Evolutionary conservation across 2,888 invertebrate species (phyloP).

Genomic region (Sinelater perroti): DNA sequence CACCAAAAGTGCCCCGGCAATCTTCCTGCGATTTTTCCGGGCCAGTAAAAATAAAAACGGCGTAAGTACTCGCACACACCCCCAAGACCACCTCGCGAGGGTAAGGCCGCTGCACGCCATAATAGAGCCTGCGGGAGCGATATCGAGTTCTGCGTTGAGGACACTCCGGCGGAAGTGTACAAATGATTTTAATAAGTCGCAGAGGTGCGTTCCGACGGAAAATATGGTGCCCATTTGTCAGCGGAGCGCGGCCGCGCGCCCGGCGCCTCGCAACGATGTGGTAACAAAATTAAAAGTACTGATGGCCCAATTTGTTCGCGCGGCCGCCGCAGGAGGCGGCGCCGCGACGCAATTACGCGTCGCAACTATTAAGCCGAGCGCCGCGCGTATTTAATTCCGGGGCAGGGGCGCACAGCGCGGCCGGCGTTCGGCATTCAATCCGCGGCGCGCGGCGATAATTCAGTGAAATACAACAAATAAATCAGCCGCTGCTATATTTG

Average conservation of each 20-base stretch:
- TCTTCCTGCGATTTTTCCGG: too few relatives aligned
- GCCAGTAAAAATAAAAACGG: too few relatives aligned
- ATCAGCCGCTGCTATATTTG: conserved; percentile 20
- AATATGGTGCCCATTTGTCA: conserved; percentile 26
- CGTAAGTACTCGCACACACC: too few relatives aligned
- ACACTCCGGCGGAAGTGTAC: conserved; percentile 21
- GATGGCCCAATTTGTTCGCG: conserved; percentile 17
- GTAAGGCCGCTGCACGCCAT: conserved; percentile 2
- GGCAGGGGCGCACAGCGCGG: background rate
- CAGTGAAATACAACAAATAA: conserved; percentile 22
- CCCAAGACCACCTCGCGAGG: background rate
- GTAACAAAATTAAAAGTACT: conserved; percentile 12
- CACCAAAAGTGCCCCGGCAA: too few relatives aligned
- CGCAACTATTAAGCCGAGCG: background rate
- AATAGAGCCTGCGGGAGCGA: conserved; percentile 27
- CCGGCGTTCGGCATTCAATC: background rate
- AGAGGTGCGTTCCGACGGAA: conserved; percentile 26
- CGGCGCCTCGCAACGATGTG: conserved; percentile 22
- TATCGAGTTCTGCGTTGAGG: conserved; percentile 26
- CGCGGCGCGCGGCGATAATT: conserved; percentile 14
- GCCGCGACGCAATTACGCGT: background rate
- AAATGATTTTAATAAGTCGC: conserved; percentile 34
- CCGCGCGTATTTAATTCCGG: conserved; percentile 2
- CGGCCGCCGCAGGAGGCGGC: too few relatives aligned
- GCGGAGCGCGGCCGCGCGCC: background rate